Percentiles rank a stretch among this genome's conserved stretches.
phyloP scores from a whole-genome alignment of 2,113 vertebrate species.

The Crotalus horridus region DNA sequence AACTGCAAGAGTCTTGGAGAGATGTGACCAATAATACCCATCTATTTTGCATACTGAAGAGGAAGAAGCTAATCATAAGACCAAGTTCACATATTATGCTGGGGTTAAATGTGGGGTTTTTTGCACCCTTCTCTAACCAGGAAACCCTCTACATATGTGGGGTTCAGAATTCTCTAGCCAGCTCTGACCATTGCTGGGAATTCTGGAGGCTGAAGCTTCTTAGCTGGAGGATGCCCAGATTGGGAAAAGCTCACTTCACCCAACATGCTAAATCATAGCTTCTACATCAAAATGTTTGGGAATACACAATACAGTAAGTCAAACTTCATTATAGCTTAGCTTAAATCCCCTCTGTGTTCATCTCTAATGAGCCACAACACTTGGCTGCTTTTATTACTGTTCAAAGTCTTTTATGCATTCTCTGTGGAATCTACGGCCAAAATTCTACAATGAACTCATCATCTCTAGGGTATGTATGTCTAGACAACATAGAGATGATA shows the following conservation, averaged over 20 bases:
- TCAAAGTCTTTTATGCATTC: background rate
- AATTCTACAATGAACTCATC: background rate
- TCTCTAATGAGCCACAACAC: background rate
- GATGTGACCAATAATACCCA: background rate
- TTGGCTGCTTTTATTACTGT: background rate
- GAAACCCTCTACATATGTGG: background rate
- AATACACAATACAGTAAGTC: background rate
- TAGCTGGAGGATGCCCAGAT: background rate
- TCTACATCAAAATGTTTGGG: background rate
- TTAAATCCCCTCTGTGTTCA: background rate
- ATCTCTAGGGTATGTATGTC: constrained; percentile 11
- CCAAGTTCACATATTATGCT: background rate
- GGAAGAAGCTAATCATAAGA: background rate
- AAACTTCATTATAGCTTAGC: background rate
- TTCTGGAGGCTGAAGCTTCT: background rate
- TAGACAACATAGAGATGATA: constrained; percentile 2
- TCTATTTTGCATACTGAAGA: background rate
- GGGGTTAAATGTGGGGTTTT: background rate
- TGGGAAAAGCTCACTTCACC: background rate
- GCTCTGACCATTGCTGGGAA: background rate
- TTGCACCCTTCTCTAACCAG: background rate
- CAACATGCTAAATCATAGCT: background rate
- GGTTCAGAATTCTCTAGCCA: background rate
- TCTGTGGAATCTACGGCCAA: background rate
- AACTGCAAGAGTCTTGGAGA: background rate